These are phyloP conservation scores for Drosophila willistoni DNA, from an alignment of 1,140 invertebrate species.

Conservation along the genomic window DNA sequence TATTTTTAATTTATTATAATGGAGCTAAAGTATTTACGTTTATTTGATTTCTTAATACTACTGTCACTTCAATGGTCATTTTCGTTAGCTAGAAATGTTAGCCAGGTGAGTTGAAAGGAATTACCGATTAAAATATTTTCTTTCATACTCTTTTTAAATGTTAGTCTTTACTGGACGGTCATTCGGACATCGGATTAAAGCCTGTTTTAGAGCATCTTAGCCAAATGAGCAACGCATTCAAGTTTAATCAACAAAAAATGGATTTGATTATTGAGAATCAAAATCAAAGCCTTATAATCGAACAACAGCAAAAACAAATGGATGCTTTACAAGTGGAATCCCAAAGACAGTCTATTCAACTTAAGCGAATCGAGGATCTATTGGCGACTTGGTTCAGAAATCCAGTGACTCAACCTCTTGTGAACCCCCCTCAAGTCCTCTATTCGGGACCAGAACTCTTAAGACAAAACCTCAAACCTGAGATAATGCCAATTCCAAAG, in stretches of 20 bases:
- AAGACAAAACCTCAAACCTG: neutral
- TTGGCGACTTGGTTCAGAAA: neutral
- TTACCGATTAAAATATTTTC: neutral
- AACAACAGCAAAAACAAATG: neutral
- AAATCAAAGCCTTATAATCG: neutral
- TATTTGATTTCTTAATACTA: neutral
- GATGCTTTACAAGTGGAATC: neutral
- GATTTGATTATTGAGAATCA: neutral
- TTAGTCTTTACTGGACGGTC: neutral
- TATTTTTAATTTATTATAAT: neutral
- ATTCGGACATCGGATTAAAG: neutral
- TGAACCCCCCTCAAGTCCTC: too few relatives aligned
- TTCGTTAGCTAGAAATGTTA: neutral
- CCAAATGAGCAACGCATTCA: neutral
- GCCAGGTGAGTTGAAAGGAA: neutral
- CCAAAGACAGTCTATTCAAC: neutral
- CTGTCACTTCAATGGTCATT: neutral
- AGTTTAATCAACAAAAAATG: neutral
- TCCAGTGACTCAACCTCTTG: neutral
- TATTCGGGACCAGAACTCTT: neutral
- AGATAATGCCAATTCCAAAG: neutral
- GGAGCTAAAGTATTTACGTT: neutral
- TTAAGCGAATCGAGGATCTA: neutral
- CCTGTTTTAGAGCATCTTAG: neutral
- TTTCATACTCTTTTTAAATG: neutral